A percentile compares a stretch with the other conserved stretches of the same genome.
These are phyloP conservation scores for Crypturellus undulatus DNA, from an alignment of 2,113 vertebrate genomes.

Conservation along the genomic window DNA sequence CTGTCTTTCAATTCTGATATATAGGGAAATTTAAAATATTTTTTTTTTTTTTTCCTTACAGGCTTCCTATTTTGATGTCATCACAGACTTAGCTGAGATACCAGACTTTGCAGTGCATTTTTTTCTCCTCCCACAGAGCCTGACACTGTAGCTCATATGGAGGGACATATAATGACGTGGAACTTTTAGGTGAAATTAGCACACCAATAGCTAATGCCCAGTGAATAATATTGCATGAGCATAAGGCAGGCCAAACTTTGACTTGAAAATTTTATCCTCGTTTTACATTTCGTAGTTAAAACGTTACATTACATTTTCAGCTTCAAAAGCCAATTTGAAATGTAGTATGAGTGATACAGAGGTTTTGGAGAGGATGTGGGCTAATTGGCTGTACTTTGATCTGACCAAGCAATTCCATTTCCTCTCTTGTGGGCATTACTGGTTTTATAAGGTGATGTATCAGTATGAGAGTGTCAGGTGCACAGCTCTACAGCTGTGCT, in stretches of 20 bases:
- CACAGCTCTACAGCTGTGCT: constrained; percentile 34
- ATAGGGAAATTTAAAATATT: background rate
- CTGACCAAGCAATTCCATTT: background rate
- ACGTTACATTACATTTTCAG: background rate
- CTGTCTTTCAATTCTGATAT: background rate
- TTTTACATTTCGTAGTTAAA: background rate
- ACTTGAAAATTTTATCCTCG: background rate
- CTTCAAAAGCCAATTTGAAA: constrained; percentile 22
- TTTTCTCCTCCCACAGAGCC: background rate
- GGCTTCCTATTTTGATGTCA: background rate
- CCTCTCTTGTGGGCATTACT: background rate
- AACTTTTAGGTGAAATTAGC: constrained; percentile 21
- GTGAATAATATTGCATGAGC: background rate
- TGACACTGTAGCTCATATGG: background rate
- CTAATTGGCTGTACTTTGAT: background rate
- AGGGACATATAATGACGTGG: background rate
- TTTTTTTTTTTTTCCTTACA: background rate
- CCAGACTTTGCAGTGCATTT: background rate
- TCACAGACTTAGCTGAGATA: background rate
- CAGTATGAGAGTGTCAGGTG: constrained; percentile 1
- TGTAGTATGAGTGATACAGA: background rate
- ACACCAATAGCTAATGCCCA: background rate
- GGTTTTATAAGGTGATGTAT: constrained; percentile 49
- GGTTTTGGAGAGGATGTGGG: background rate
- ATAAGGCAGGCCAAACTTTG: background rate